Evolutionary conservation across 2,888 invertebrate species (phyloP).

Genomic region (Allolobophora icterica): DNA sequence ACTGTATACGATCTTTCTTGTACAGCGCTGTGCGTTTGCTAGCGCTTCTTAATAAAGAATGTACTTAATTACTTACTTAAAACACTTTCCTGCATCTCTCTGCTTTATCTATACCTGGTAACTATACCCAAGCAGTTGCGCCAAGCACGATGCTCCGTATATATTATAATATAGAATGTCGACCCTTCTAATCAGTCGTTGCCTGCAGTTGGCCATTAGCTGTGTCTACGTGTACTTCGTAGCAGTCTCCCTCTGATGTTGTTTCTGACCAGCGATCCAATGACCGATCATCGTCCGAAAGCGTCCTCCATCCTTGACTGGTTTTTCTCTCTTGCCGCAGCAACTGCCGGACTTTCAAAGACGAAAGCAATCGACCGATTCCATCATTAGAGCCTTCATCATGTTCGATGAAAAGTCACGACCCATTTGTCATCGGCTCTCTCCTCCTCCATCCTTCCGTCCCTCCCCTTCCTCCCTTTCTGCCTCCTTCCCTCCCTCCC

Average conservation of each 20-base stretch:
- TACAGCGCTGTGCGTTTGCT: too few relatives aligned
- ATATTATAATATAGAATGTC: too few relatives aligned
- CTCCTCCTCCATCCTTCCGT: slow-evolving; percentile 25
- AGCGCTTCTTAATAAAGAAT: too few relatives aligned
- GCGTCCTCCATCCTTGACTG: not conserved
- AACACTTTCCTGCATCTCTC: too few relatives aligned
- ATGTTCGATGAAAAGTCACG: slow-evolving; percentile 13
- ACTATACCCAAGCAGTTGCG: not conserved
- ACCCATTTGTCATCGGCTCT: slow-evolving; percentile 29
- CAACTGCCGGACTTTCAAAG: not conserved
- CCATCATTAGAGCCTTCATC: not conserved
- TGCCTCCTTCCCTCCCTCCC: slow-evolving; percentile 28
- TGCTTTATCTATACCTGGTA: too few relatives aligned
- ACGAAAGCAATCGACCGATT: not conserved
- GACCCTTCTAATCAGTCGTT: not conserved
- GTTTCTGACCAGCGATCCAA: not conserved
- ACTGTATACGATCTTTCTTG: too few relatives aligned
- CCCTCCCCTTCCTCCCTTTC: not conserved
- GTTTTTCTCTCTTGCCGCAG: not conserved
- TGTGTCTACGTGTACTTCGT: not conserved
- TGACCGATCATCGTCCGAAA: not conserved
- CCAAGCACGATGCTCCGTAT: not conserved
- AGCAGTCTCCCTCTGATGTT: not conserved
- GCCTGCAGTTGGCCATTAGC: not conserved
- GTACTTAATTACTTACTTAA: too few relatives aligned